Conservation (phyloP, 2,113 vertebrate species). For the Muntiacus muntjak region DNA sequence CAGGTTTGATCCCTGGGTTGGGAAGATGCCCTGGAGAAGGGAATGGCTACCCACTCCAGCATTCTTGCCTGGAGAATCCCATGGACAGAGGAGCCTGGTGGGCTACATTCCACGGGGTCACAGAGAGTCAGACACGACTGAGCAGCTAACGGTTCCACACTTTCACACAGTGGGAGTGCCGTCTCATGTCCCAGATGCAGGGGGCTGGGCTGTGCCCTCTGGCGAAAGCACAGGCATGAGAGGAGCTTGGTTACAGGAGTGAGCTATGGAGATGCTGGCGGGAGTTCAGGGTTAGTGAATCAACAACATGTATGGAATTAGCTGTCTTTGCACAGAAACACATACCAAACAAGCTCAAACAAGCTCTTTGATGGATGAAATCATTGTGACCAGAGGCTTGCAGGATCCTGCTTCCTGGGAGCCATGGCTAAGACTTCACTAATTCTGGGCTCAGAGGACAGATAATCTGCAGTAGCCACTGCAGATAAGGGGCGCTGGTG, state of each 20-base stretch:
- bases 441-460: rapidly evolving
- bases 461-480: not conserved
- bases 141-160: not conserved
- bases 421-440: rapidly evolving
- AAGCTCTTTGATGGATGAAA: not conserved
- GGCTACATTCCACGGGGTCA: not conserved
- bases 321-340: not conserved
- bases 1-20: not conserved
- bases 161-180: not conserved
- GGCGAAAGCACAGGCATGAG: rapidly evolving
- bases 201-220: not conserved
- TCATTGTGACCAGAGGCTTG: not conserved
- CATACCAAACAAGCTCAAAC: not conserved
- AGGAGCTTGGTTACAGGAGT: not conserved
- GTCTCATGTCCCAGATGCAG: too few species aligned
- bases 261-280: not conserved
- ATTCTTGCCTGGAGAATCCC: not conserved
- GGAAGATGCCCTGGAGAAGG: not conserved
- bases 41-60: not conserved
- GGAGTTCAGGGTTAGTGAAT: not conserved
- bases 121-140: not conserved
- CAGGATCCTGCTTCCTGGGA: rapidly evolving
- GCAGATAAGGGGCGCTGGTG: rapidly evolving
- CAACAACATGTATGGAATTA: not conserved
- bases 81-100: not conserved